Conservation (phyloP, 2,888 invertebrate species). For the Notodonta dromedarius region DNA sequence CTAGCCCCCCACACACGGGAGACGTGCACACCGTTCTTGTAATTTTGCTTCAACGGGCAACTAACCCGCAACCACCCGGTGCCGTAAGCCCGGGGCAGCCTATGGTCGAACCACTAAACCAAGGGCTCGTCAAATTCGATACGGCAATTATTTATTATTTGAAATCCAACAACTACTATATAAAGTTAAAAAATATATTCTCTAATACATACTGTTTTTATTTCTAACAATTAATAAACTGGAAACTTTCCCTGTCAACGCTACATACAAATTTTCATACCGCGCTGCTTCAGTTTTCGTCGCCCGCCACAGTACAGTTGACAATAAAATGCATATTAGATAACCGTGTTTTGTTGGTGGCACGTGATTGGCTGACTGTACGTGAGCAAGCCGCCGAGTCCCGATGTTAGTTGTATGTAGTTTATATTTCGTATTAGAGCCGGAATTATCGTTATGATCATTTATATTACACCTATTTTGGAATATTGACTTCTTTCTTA, state of each 20-base stretch:
- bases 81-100: too few relatives aligned
- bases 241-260: slow-evolving; percentile 46
- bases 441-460: slow-evolving; percentile 30
- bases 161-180: too few relatives aligned
- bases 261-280: slow-evolving; percentile 49
- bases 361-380: slow-evolving; percentile 71
- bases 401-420: slow-evolving; percentile 39
- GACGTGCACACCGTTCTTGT: too few relatives aligned
- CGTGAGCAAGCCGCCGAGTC: slow-evolving; percentile 31
- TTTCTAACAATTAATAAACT: not conserved
- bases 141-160: too few relatives aligned
- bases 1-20: too few relatives aligned
- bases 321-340: slow-evolving; percentile 83
- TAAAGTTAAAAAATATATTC: too few relatives aligned
- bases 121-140: too few relatives aligned
- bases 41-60: too few relatives aligned
- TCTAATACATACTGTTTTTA: not conserved
- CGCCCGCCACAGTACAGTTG: slow-evolving; percentile 55
- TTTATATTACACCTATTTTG: slow-evolving; percentile 19
- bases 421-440: slow-evolving; percentile 39
- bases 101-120: too few relatives aligned
- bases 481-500: not conserved
- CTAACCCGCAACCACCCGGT: too few relatives aligned
- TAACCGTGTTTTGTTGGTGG: slow-evolving; percentile 76
- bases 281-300: slow-evolving; percentile 52